Evolutionary conservation across 1,140 invertebrate species (phyloP).

Genomic region (Cryptotermes secundus): DNA sequence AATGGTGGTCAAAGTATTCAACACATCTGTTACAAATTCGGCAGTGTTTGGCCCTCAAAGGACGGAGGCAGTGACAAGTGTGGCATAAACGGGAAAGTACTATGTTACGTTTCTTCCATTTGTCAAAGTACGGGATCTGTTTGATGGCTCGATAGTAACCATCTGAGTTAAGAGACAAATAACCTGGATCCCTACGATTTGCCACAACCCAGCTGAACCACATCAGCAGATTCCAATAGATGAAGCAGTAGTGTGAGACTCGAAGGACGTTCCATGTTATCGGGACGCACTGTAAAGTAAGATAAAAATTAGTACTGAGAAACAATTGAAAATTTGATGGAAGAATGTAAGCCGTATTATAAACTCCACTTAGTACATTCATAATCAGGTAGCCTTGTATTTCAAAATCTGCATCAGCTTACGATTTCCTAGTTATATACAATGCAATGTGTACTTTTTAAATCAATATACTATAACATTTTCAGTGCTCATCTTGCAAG

Average conservation of each 20-base stretch:
- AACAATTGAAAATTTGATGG: too few relatives aligned
- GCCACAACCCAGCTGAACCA: conserved; percentile 90
- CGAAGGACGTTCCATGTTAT: conserved; percentile 86
- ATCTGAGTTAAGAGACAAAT: conserved; percentile 83
- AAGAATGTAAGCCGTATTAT: too few relatives aligned
- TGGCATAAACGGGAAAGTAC: conserved; percentile 85
- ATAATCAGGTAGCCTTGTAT: neutral
- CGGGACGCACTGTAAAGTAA: conserved; percentile 71
- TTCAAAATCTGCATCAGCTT: too few relatives aligned
- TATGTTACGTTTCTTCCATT: conserved; percentile 84
- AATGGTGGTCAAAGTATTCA: conserved; percentile 92
- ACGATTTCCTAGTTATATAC: too few relatives aligned
- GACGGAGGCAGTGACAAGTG: conserved; percentile 83
- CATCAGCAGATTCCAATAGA: conserved; percentile 87
- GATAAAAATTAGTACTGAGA: neutral
- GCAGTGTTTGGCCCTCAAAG: conserved; percentile 87
- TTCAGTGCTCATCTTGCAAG: too few relatives aligned
- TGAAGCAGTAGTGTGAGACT: conserved; percentile 84
- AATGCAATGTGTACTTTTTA: too few relatives aligned
- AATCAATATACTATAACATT: too few relatives aligned
- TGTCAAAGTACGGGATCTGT: conserved; percentile 85
- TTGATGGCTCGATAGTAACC: conserved; percentile 86
- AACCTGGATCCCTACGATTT: conserved; percentile 85
- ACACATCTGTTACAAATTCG: conserved; percentile 89
- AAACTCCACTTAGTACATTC: neutral